These are phyloP conservation scores for Sinodicranocentrus sp. DNA, from an alignment of 2,888 invertebrate genomes.

Conservation along the genomic window DNA sequence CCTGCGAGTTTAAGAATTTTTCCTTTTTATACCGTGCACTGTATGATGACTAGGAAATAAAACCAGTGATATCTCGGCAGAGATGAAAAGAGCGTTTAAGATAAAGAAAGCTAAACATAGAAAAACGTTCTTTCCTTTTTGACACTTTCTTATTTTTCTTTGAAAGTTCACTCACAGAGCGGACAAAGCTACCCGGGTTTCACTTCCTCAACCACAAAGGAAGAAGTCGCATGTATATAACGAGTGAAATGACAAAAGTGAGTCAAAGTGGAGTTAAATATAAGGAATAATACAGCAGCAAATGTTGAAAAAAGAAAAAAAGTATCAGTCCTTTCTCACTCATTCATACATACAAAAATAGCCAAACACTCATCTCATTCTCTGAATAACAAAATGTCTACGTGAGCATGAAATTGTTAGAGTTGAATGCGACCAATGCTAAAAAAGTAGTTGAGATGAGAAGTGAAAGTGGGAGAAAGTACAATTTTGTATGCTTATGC, in stretches of 20 bases:
- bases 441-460: neutral
- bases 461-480: neutral
- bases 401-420: no score
- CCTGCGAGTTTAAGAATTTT: no score
- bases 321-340: neutral
- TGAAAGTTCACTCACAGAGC: neutral
- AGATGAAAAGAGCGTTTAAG: constrained; percentile 12
- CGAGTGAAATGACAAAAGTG: neutral
- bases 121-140: neutral
- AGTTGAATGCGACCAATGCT: no score
- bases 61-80: no score
- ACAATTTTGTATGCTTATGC: neutral
- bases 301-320: no score
- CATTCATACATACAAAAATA: neutral
- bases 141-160: constrained; percentile 14
- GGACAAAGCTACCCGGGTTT: neutral
- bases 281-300: constrained; percentile 9
- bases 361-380: neutral
- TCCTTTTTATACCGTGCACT: no score
- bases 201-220: neutral
- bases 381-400: neutral
- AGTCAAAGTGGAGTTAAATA: no score
- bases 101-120: neutral
- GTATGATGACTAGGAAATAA: no score
- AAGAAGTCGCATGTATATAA: neutral